phyloP scores from a whole-genome alignment of 2,113 vertebrate species.

The Scomber scombrus region DNA sequence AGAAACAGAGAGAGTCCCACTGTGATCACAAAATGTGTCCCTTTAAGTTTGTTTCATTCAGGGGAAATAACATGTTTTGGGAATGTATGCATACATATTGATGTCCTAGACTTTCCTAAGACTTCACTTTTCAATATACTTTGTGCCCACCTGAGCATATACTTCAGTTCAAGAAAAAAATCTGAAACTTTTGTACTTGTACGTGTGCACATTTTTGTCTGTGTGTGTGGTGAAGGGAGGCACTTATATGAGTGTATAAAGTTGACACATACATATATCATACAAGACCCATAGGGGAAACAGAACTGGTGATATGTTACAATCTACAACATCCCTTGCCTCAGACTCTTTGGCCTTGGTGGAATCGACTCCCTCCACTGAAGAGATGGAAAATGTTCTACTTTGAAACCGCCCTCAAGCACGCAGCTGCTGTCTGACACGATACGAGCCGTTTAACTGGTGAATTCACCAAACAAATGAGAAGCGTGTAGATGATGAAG shows the following conservation, averaged over 20 bases:
- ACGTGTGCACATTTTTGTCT: neutral
- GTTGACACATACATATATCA: constrained; percentile 53
- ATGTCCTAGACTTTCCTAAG: constrained; percentile 13
- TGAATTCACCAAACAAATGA: constrained; percentile 59
- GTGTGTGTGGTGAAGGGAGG: constrained; percentile 33
- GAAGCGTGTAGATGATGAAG: constrained; percentile 56
- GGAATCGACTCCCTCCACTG: constrained; percentile 32
- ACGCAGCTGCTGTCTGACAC: constrained; percentile 48
- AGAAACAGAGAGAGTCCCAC: constrained; percentile 38
- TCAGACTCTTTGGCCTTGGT: constrained; percentile 67
- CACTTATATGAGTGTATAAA: neutral
- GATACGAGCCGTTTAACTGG: constrained; percentile 62
- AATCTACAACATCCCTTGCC: constrained; percentile 45
- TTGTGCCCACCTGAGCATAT: neutral
- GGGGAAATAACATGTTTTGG: neutral
- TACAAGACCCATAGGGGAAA: constrained; percentile 38
- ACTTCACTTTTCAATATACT: constrained; percentile 21
- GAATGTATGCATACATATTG: constrained; percentile 28
- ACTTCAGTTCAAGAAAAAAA: constrained; percentile 22
- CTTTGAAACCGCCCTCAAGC: constrained; percentile 49
- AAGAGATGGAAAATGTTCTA: constrained; percentile 52
- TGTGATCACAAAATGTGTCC: neutral
- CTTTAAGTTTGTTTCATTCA: constrained; percentile 27
- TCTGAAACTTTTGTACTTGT: neutral
- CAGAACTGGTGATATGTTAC: constrained; percentile 60